Percentiles rank a stretch among this genome's conserved stretches.
phyloP scores from a whole-genome alignment of 2,888 invertebrate species.

The Lydus trimaculatus region DNA sequence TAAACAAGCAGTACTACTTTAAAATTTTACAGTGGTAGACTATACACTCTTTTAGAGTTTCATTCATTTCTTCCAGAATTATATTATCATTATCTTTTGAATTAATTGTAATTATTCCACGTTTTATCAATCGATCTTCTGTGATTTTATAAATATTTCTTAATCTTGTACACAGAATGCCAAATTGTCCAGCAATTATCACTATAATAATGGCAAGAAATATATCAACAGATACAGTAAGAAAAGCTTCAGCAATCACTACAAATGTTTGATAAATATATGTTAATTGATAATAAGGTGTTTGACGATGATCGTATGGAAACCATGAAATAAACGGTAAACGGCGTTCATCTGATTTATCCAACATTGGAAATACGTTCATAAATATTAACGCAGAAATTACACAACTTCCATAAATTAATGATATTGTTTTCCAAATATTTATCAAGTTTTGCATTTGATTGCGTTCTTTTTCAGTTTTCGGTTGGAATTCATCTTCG shows the following conservation, averaged over 20 bases:
- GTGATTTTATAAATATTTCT: not conserved
- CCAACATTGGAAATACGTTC: not conserved
- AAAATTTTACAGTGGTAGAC: not conserved
- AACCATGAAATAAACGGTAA: not conserved
- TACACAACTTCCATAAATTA: not conserved
- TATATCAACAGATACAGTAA: not conserved
- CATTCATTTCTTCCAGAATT: not conserved
- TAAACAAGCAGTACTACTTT: not conserved
- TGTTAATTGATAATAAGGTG: not conserved
- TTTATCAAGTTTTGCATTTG: not conserved
- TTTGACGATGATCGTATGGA: not conserved
- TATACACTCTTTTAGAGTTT: not conserved
- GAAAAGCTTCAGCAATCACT: not conserved
- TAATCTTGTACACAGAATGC: not conserved
- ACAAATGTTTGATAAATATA: not conserved
- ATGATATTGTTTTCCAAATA: not conserved
- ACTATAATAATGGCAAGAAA: not conserved
- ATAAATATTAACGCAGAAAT: not conserved
- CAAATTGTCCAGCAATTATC: not conserved
- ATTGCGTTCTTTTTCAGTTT: not conserved
- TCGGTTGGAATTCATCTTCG: not conserved
- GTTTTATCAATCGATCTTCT: not conserved
- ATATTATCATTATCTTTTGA: not conserved
- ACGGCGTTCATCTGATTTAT: not conserved
- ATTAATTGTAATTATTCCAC: not conserved